These are phyloP conservation scores for Melitaea athalia DNA, from an alignment of 2,888 invertebrate species.

Conservation along the genomic window DNA sequence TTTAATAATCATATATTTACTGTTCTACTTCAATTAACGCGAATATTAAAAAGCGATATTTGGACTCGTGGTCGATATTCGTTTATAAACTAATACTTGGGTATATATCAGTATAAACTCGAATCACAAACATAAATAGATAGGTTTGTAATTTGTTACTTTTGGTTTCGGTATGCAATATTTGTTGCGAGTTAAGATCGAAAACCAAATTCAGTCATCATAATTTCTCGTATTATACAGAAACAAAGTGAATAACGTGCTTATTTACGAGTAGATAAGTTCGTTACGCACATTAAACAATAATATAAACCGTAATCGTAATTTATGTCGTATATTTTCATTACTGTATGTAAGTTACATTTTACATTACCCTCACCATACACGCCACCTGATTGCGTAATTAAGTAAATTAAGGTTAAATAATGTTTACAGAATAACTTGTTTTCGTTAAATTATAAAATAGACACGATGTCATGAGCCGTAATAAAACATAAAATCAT, in stretches of 20 bases:
- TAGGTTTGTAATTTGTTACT: constrained; percentile 22
- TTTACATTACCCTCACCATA: constrained; percentile 2
- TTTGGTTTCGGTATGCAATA: constrained; percentile 29
- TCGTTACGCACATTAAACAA: constrained; percentile 46
- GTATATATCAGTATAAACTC: background rate
- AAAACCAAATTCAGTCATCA: constrained; percentile 51
- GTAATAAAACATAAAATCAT: no score
- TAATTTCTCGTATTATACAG: constrained; percentile 61
- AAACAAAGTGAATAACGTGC: constrained; percentile 55
- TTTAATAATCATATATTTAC: constrained; percentile 42
- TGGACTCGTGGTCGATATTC: background rate
- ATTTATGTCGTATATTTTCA: constrained; percentile 36
- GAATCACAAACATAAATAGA: background rate
- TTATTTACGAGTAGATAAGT: constrained; percentile 44
- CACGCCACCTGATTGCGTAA: background rate
- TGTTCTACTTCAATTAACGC: constrained; percentile 26
- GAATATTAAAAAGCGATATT: constrained; percentile 12
- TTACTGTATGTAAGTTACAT: constrained; percentile 6
- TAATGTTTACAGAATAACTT: background rate
- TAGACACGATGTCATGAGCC: background rate
- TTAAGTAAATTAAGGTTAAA: constrained; percentile 27
- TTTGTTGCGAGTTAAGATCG: constrained; percentile 26
- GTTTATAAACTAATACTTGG: background rate
- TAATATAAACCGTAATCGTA: constrained; percentile 44
- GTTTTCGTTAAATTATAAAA: background rate